Evolutionary conservation across 2,888 invertebrate species (phyloP), one percentile per base, ranked within the genome.

Genomic region (Hemistola chrysoprasaria): DNA sequence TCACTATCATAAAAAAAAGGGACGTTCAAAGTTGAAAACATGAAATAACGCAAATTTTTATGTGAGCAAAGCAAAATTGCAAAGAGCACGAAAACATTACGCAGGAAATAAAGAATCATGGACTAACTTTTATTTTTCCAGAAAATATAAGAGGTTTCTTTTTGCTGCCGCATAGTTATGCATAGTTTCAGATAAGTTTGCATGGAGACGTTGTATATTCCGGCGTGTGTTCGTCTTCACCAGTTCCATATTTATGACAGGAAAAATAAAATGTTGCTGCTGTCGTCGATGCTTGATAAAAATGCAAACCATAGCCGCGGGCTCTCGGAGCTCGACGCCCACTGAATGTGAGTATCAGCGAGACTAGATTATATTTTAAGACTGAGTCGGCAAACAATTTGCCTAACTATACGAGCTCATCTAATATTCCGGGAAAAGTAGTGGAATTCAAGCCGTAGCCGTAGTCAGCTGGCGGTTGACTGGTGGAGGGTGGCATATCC

Each of bases 181-280:
- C 85, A 86, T 85, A 81, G 81, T 81, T 82, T 69, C 71, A 76
- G 78, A 87, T 81, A 85, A 83, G 80, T 84, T 83, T 82, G 75
- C 78, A 81, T 78, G 72, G 76, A 75, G 78, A 81, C 78, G 63
- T 70, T 71, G 69, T 76, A 69, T 77, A 71, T 75, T 65, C 66
- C 67, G 63, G 67, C 71, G 69, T 78, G 76, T 77, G 43, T 44
- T 44, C 43, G 33, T 44, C 43, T 71, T 67, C 69, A 71, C 70
- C 62, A 71, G 79, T 76, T 85, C 72, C 80, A 86, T 87, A 86
- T 87, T 86, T 87, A 87, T 85, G 74, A 71, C 81, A 81, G 78
- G 84, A 78, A 84, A 78, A 83, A 84, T 83, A 85, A 85, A 85
- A 84, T 84, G 82, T 78, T 62, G 75, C 75, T 74, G 72, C 72